A percentile compares a stretch with the other conserved stretches of the same genome.
phyloP scores from a whole-genome alignment of 2,888 invertebrate genomes.

The Eristalinus sepulchralis region DNA sequence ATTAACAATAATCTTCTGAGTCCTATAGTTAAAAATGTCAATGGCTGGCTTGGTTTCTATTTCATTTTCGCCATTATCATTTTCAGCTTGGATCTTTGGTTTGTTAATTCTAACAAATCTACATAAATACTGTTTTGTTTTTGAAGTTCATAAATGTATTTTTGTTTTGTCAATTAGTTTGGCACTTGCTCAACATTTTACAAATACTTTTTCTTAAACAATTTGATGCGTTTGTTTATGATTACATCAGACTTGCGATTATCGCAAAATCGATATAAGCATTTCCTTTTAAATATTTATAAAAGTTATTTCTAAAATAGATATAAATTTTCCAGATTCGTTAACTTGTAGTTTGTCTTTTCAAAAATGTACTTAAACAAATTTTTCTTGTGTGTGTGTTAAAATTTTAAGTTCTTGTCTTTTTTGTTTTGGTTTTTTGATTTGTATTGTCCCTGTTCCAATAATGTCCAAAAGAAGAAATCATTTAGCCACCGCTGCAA shows the following conservation, averaged over 20 bases:
- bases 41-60: not conserved
- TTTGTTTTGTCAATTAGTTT: not conserved
- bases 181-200: not conserved
- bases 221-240: not conserved
- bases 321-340: not conserved
- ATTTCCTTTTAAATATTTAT: not conserved
- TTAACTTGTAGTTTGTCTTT: not conserved
- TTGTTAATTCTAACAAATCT: not conserved
- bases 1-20: not conserved
- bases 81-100: not conserved
- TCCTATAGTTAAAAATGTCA: not conserved
- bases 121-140: not conserved
- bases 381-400: not conserved
- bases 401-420: not conserved
- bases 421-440: not conserved
- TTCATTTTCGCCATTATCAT: not conserved
- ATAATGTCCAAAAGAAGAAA: not conserved
- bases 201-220: not conserved
- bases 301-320: not conserved
- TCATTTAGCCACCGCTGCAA: not conserved
- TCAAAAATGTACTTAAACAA: not conserved
- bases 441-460: not conserved
- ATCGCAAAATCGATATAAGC: not conserved
- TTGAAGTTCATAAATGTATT: not conserved
- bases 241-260: not conserved